phyloP scores from a whole-genome alignment of 2,113 vertebrate genomes.

The Oenanthe melanoleuca region DNA sequence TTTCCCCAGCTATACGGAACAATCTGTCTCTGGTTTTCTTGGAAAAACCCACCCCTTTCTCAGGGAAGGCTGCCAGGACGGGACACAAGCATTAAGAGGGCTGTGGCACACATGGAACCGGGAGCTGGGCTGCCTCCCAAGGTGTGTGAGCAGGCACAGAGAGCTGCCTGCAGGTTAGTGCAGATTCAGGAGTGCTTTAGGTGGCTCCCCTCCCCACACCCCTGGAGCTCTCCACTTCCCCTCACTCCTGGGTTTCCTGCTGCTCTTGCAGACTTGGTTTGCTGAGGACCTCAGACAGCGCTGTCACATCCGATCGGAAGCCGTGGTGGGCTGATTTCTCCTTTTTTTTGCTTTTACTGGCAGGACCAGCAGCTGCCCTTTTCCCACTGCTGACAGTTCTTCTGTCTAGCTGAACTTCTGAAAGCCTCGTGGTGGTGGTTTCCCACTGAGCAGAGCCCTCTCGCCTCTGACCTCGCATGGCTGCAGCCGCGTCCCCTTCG shows the following conservation, averaged over 20 bases:
- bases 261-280: neutral
- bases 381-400: slow-evolving; percentile 3
- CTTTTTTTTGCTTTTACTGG: slow-evolving; percentile 56
- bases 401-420: neutral
- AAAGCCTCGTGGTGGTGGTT: neutral
- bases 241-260: neutral
- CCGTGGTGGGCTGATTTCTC: neutral
- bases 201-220: neutral
- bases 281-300: neutral
- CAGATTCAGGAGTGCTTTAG: neutral
- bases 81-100: neutral
- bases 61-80: fast-evolving
- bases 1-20: neutral
- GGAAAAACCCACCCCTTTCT: neutral
- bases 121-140: neutral
- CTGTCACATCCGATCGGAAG: slow-evolving; percentile 42
- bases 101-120: fast-evolving
- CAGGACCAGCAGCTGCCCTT: slow-evolving; percentile 27
- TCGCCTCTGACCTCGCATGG: neutral
- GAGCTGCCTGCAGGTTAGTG: neutral
- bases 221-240: neutral
- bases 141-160: fast-evolving
- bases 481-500: fast-evolving
- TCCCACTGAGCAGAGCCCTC: neutral
- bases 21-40: neutral